These are phyloP conservation scores for Neosilurus mollespiculum DNA, from an alignment of 2,797 vertebrate species.

Conservation along the genomic window DNA sequence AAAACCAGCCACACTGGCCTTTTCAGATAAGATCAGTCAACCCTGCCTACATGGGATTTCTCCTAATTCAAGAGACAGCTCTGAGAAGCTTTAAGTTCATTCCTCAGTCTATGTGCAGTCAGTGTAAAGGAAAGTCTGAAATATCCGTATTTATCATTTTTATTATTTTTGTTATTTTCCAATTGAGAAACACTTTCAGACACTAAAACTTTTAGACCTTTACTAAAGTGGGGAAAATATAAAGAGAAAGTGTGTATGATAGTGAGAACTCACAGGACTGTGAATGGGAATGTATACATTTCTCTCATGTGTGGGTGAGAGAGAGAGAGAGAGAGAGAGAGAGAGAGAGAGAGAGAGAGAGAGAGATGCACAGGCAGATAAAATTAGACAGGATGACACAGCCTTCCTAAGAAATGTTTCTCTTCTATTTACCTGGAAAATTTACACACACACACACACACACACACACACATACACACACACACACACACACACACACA, in stretches of 20 bases:
- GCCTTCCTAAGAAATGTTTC: slow-evolving; percentile 20
- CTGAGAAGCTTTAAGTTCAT: neutral
- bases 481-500: neutral
- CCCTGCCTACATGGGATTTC: neutral
- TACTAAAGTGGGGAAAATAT: neutral
- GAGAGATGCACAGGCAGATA: neutral
- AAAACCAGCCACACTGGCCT: neutral
- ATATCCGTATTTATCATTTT: neutral
- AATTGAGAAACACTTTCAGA: neutral
- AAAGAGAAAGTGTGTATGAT: neutral
- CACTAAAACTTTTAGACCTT: neutral
- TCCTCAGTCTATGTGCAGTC: neutral
- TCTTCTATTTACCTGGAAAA: slow-evolving; percentile 21
- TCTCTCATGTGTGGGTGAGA: no score
- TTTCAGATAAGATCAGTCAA: neutral
- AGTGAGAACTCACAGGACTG: no score
- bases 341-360: neutral
- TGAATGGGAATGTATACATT: no score
- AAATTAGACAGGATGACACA: slow-evolving; percentile 12
- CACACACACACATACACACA: slow-evolving; percentile 6
- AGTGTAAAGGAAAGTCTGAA: neutral
- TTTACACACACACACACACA: neutral
- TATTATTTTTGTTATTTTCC: neutral
- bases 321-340: no score
- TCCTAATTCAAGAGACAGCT: neutral